Conservation (phyloP, 2,113 vertebrate species). For the Pitta sordida region DNA sequence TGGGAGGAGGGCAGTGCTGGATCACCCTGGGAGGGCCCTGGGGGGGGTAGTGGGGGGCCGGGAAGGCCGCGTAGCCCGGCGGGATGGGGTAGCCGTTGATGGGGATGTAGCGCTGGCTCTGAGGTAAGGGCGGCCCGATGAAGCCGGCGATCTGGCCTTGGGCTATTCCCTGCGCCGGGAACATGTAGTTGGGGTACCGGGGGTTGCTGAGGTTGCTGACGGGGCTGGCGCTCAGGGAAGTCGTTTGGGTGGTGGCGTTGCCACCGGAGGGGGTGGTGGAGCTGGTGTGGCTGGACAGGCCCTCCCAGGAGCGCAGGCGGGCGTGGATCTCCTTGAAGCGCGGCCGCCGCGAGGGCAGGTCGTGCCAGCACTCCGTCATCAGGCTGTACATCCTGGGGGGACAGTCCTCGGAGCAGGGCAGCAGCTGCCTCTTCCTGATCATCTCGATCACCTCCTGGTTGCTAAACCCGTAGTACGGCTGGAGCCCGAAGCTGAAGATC, state of each 20-base stretch:
- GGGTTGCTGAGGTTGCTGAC: conserved; percentile 97
- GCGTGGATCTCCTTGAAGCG: conserved; percentile 93
- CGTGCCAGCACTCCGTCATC: conserved; percentile 98
- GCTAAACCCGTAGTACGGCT: conserved; percentile 95
- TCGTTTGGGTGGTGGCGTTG: conserved; percentile 97
- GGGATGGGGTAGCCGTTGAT: conserved; percentile 96
- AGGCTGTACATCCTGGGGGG: conserved; percentile 91
- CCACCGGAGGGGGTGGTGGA: conserved; percentile 94
- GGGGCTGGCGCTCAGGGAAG: conserved; percentile 94
- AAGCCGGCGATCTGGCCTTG: conserved; percentile 87
- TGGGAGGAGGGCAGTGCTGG: conserved; percentile 94
- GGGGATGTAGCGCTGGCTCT: conserved; percentile 93
- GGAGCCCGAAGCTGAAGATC: conserved; percentile 96
- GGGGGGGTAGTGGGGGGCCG: conserved; percentile 86
- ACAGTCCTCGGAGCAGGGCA: conserved; percentile 96
- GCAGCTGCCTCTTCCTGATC: conserved; percentile 91
- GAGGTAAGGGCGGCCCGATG: conserved; percentile 80
- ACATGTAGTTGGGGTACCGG: conserved; percentile 90
- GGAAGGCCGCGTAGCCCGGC: conserved; percentile 92
- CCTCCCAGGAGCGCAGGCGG: conserved; percentile 94
- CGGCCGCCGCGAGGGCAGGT: conserved; percentile 87
- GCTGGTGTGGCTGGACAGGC: conserved; percentile 92
- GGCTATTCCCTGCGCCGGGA: conserved; percentile 83
- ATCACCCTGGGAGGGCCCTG: conserved; percentile 82
- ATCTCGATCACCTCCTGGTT: conserved; percentile 99